Base-by-base conservation (phyloP, 2,797 vertebrate species). In the Acrossocheilus wenchowensis region DNA sequence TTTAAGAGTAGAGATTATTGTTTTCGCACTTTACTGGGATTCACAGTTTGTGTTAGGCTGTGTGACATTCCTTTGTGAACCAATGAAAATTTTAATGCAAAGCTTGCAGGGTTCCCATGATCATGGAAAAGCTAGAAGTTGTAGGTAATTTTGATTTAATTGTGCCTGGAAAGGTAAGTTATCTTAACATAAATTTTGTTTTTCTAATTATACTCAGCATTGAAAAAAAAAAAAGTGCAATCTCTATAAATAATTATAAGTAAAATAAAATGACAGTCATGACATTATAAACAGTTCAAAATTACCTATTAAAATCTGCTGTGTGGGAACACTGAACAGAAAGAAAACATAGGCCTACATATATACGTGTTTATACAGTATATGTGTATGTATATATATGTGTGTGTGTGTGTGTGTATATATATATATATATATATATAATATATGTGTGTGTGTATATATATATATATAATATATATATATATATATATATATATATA, bases 1-100 rank as follows among this genome's bases (percentile, higher is more conserved):
- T 86, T 75, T 64, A 79, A 34, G 69, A 78, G 48, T 9, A 64
- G 81, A 48, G 75, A 21, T 34, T 62, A 87, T 84, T 68, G 36
- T 26, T 52, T 87, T 79, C 14, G 1, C 68, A 83, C 43, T 85
- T 69, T 52, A 62, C 78, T 82, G 78, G 69, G 30, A 79, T 82
- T 87, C 68, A 41, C 64, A 36, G n/a, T 50, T 71, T 83, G 74
- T 77, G 30, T 69, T 64, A 64, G 57, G 57, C 6, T 60, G 39
- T 64, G 60, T 36, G 30, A 54, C 5, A 5, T 36, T 75, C n/a
- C 64, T 14, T 39, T 81, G n/a, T 36, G 60, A 68, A 21, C 52
- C 52, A 69, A 68, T 4, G 10, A 6, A 39, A 4, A 41, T 57
- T 68, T 78, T 30, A 43, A 69, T 50, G 12, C 30, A 12, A 64